These are phyloP conservation scores for Cyrtorhinus lividipennis DNA, from an alignment of 1,140 invertebrate species.

Conservation along the genomic window DNA sequence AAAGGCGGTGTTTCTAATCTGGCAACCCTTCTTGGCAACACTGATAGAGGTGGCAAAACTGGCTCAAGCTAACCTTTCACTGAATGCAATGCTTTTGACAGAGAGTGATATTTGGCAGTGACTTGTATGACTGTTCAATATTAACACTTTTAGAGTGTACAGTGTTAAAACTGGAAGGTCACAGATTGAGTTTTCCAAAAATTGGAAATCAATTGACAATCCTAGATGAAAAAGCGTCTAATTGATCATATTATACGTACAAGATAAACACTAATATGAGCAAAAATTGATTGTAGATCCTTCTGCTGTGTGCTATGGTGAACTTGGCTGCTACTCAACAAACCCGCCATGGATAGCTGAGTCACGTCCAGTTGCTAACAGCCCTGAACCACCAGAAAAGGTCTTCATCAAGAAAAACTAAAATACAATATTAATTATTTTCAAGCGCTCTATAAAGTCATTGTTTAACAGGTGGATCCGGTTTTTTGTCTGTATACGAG, in stretches of 20 bases:
- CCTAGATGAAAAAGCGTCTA: background rate
- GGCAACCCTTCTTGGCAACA: too few species aligned
- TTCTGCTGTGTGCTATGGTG: constrained; percentile 45
- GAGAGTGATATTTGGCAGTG: background rate
- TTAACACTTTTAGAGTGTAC: background rate
- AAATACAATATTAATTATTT: constrained; percentile 15
- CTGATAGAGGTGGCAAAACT: too few species aligned
- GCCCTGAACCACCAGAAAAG: constrained; percentile 47
- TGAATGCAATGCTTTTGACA: too few species aligned
- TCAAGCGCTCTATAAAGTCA: constrained; percentile 4
- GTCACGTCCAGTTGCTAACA: constrained; percentile 57
- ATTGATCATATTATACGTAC: background rate
- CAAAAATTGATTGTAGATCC: constrained; percentile 15
- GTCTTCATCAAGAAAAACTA: constrained; percentile 24
- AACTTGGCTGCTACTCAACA: constrained; percentile 70
- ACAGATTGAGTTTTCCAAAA: background rate
- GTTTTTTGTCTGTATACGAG: constrained; percentile 35
- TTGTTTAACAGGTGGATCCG: constrained; percentile 1
- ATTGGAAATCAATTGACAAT: background rate
- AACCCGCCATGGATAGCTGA: constrained; percentile 60
- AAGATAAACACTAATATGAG: background rate
- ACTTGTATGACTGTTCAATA: background rate
- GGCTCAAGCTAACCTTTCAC: too few species aligned
- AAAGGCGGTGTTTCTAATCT: too few species aligned
- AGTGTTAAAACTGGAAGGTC: background rate